Evolutionary conservation across 2,113 vertebrate species (phyloP), one percentile per base, ranked within the genome.

Genomic region (Callorhinus ursinus): DNA sequence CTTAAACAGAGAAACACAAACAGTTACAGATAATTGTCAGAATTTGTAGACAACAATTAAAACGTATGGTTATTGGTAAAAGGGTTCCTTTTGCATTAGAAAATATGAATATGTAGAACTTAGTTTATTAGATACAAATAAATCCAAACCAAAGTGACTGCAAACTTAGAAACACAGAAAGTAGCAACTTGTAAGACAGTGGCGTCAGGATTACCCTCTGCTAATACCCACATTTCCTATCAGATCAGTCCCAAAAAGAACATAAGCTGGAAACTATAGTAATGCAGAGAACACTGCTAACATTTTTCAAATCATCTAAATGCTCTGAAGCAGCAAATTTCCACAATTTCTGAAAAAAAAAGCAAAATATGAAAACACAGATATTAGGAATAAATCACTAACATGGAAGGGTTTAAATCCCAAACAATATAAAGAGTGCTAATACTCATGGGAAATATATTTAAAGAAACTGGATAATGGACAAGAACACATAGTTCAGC

Each of bases 71-170:
- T 92, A 91, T 3, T 93, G 36, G 13, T 46, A 72, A 90, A 93
- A 92, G 77, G 26, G 28, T 88, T 13, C 15, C n/a, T 31, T 89
- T 69, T 84, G 36, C 31, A 92, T 79, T 80, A 77, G 49, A 91
- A 95, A 96, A 95, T 10, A 49, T 33, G 81, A 85, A 11, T 53
- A 92, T 16, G n/a, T 77, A 71, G 84, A 74, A 9, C 11, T 77
- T 85, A 92, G 33, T 65, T 97, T 83, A 88, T 33, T 71, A 81
- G 61, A 71, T 79, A 57, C 49, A 95, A 88, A 95, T 81, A 96
- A 92, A 96, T 67, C 5, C 65, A 96, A 94, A 92, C 15, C 31
- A 65, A 91, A 93, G 8, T 82, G 46, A 81, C 39, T 26, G 28
- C 33, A 88, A n/a, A 84, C 86, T 84, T 46, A 83, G 79, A 93